These are phyloP conservation scores for Ceratotherium simum DNA, from an alignment of 2,113 vertebrate genomes.

Conservation along the genomic window DNA sequence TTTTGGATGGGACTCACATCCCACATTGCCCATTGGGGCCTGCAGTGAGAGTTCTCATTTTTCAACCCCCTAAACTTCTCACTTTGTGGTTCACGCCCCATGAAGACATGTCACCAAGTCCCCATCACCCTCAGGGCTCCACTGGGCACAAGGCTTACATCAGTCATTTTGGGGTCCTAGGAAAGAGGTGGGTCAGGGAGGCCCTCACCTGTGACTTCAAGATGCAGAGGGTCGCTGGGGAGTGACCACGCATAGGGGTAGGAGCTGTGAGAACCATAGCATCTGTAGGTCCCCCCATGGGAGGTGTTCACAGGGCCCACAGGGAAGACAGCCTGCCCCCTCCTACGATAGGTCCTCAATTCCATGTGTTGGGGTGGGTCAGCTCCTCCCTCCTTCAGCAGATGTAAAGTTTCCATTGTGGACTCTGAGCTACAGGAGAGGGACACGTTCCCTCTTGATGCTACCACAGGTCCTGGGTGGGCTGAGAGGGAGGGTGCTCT, in stretches of 20 bases:
- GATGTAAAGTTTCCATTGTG: fast-evolving
- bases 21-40: too few relatives aligned
- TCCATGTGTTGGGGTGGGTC: fast-evolving
- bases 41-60: too few relatives aligned
- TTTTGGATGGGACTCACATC: too few relatives aligned
- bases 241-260: fast-evolving
- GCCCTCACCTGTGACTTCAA: slow-evolving; percentile 39
- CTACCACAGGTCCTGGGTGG: neutral
- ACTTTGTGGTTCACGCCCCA: too few relatives aligned
- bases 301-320: neutral
- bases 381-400: neutral
- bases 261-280: neutral
- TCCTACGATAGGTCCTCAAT: fast-evolving
- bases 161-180: neutral
- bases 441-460: neutral
- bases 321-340: fast-evolving
- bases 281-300: neutral
- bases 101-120: too few relatives aligned
- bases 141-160: neutral
- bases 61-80: too few relatives aligned
- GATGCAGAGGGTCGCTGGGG: slow-evolving; percentile 19
- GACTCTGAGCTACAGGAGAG: fast-evolving
- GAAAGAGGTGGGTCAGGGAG: fast-evolving
- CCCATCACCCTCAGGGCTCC: too few relatives aligned
- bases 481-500: neutral